phyloP scores from a whole-genome alignment of 2,888 invertebrate species.

The Lypha dubia region DNA sequence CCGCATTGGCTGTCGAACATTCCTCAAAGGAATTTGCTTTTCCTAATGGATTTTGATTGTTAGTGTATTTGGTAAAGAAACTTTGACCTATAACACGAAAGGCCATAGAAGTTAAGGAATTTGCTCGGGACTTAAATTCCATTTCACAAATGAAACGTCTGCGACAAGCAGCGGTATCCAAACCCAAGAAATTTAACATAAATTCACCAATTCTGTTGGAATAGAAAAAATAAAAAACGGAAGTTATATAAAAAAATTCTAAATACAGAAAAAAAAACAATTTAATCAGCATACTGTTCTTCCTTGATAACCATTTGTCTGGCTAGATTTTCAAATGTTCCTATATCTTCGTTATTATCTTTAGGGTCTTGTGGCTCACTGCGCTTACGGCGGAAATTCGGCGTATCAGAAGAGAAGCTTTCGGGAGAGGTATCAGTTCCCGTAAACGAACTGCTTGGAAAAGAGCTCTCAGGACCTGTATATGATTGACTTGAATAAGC shows the following conservation, averaged over 20 bases:
- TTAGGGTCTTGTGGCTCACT: slow-evolving; percentile 65
- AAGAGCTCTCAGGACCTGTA: slow-evolving; percentile 41
- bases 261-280: background rate
- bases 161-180: slow-evolving; percentile 83
- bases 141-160: slow-evolving; percentile 85
- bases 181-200: slow-evolving; percentile 81
- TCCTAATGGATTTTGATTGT: slow-evolving; percentile 76
- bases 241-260: background rate
- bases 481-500: slow-evolving; percentile 78
- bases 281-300: slow-evolving; percentile 77
- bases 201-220: slow-evolving; percentile 80
- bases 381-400: slow-evolving; percentile 73
- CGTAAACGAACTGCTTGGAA: slow-evolving; percentile 26
- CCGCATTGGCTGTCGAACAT: slow-evolving; percentile 80
- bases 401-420: slow-evolving; percentile 44
- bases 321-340: slow-evolving; percentile 19
- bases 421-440: slow-evolving; percentile 67
- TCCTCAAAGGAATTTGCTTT: slow-evolving; percentile 80
- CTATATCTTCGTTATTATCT: slow-evolving; percentile 15
- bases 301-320: slow-evolving; percentile 76
- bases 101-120: slow-evolving; percentile 81
- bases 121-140: slow-evolving; percentile 83
- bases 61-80: slow-evolving; percentile 81
- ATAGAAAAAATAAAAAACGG: background rate
- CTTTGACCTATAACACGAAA: slow-evolving; percentile 82